Base-by-base conservation (phyloP, 2,113 vertebrate species). In the Balaeniceps rex region DNA sequence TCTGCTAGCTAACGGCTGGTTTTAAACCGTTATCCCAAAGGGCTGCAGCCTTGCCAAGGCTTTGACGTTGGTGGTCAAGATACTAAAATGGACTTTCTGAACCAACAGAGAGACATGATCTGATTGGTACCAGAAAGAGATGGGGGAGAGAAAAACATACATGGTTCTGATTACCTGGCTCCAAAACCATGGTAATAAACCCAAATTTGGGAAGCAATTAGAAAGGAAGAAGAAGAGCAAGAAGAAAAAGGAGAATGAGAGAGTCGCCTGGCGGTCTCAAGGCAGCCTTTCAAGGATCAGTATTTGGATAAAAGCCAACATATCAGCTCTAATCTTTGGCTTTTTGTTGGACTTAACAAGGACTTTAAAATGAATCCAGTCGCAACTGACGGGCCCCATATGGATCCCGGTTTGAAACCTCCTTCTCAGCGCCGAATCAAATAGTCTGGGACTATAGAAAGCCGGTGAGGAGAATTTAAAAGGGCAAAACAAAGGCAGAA, bases 261-360 rank as follows among this genome's bases (percentile, higher is more conserved):
- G 91, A 96, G 88, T 91, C 22, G 38, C 88, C 79, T 81, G 94
- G 90, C 36, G 46, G 92, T 92, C 93, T 78, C 72, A 89, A 96
- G 83, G 94, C 95, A 94, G 96, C 77, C 91, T 96, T 97, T 95
- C 92, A 94, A 89, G 94, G 95, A 97, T 97, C 92, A 88, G 90
- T 7, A 88, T 84, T 86, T 97, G 97, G 95, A 94, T 22, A 69
- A 84, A 81, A 88, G 96, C 97, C 97, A 97, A 87, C 70, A 78
- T 94, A 97, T 97, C 97, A 96, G 89, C 90, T 96, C 96, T 97
- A 96, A 97, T 97, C 96, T 97, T 96, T 95, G 94, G 91, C 93
- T 94, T 96, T 96, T 95, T 96, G 95, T 97, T 96, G 93, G 93
- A 95, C 91, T 97, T 97, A 97, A 94, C 92, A 88, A 97, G 96